Base-by-base conservation (phyloP, 2,113 vertebrate genomes). In the Entomyzon cyanotis region DNA sequence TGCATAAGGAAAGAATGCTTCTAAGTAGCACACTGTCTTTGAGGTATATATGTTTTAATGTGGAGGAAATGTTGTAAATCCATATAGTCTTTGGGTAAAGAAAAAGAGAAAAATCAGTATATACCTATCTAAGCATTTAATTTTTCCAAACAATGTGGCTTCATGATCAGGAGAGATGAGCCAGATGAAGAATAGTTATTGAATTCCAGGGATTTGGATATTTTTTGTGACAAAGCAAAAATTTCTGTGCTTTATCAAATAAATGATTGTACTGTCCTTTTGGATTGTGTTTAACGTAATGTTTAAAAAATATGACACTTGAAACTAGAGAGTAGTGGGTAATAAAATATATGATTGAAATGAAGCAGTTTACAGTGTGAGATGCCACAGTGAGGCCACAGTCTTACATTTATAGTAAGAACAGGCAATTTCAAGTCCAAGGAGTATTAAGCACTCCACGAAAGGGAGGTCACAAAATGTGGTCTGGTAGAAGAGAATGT, bases 91-190 rank as follows among this genome's bases (percentile, higher is more conserved):
- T 73, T 22, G 20, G 27, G 25, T 73, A 55, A 80, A 89, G 44
- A 50, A 84, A 62, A 84, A 33, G 8, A 73, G 5, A 70, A 83
- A 71, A 76, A 46, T 7, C 8, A 9, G 5, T 60, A 21, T 52
- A 30, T 59, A 30, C 11, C 4, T 73, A 69, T 5, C 10, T 55
- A 50, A 37, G 4, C 0, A 0, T 65, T 85, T 42, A 50, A 5
- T 64, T 77, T 87, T 87, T 31, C 24, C 8, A 33, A 62, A 39
- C 18, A 59, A 44, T 14, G 2, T 55, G 30, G 42, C 17, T 67
- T 58, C 44, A 23, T 55, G 33, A 56, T 69, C 59, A 73, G 19
- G 28, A 85, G 15, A 73, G 41, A 50, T 55, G 2, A 64, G 5
- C 5, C 14, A 16, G 17, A 68, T 84, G 41, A 67, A 37, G 22